These are phyloP conservation scores for Poecilia wingei DNA, from an alignment of 2,797 vertebrate genomes.

Conservation along the genomic window DNA sequence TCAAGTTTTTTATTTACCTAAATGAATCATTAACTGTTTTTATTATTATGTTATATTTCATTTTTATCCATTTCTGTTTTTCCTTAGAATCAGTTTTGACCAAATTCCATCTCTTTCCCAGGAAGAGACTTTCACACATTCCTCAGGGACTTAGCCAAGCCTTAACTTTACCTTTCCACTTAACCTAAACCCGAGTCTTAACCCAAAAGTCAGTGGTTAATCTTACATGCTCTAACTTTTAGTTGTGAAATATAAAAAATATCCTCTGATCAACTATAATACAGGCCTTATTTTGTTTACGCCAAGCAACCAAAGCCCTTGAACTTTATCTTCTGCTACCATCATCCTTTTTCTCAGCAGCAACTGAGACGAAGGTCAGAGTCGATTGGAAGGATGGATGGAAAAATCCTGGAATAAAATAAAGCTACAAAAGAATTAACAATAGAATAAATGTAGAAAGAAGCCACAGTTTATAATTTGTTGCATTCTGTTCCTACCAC, in stretches of 20 bases:
- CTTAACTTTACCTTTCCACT: constrained; percentile 1
- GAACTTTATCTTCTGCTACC: not conserved
- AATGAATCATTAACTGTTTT: constrained; percentile 24
- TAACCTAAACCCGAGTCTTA: constrained; percentile 2
- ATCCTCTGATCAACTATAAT: not conserved
- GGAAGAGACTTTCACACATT: constrained; percentile 10
- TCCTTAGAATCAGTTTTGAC: not conserved
- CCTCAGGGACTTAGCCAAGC: not conserved
- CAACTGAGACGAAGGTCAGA: not conserved
- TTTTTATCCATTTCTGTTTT: constrained; percentile 5
- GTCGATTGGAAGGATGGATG: not conserved
- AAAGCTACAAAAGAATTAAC: not conserved
- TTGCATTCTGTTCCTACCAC: not conserved
- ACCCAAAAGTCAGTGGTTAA: not conserved
- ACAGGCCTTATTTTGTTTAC: not conserved
- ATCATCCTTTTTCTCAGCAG: no score
- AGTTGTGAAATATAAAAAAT: not conserved
- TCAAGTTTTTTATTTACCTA: constrained; percentile 39
- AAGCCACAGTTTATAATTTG: not conserved
- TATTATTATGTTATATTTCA: constrained; percentile 28
- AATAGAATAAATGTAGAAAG: not conserved
- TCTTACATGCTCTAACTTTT: not conserved
- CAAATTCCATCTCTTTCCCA: not conserved
- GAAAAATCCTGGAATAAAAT: not conserved
- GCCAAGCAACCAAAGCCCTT: not conserved